These are phyloP conservation scores for Sorex maritimensis DNA, from an alignment of 2,797 vertebrate species.

Conservation along the genomic window DNA sequence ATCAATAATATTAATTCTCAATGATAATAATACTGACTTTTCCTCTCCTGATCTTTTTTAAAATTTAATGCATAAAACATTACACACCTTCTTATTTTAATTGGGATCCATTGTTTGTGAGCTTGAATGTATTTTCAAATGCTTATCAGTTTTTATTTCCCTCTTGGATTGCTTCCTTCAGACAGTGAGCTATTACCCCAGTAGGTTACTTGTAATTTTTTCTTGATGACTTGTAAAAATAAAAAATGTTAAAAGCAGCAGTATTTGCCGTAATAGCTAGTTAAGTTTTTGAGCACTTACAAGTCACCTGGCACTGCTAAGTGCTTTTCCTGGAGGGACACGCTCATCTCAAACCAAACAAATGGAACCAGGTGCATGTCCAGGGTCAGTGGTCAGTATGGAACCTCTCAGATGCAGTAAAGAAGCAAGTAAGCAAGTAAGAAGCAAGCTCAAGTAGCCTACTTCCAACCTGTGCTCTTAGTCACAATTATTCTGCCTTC, in stretches of 20 bases:
- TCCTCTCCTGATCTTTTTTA: background rate
- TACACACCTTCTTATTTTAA: too few species aligned
- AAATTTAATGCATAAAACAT: background rate
- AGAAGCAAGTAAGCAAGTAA: background rate
- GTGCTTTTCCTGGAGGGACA: background rate
- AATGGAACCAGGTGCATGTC: background rate
- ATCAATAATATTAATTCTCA: too few species aligned
- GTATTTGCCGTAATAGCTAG: background rate
- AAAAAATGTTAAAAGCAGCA: background rate
- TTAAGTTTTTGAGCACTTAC: background rate
- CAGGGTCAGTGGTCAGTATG: background rate
- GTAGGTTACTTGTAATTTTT: background rate
- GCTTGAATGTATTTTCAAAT: background rate
- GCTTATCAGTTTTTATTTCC: background rate
- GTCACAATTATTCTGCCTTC: background rate
- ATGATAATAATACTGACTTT: background rate
- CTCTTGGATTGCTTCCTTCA: slow-evolving; percentile 4
- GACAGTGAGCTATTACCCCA: background rate
- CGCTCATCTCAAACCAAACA: background rate
- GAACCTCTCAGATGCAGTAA: background rate
- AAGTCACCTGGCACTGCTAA: background rate
- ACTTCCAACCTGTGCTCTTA: background rate
- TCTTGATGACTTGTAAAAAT: slow-evolving; percentile 14
- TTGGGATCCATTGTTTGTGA: background rate
- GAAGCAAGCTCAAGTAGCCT: background rate